phyloP scores from a whole-genome alignment of 53 echinoderm and acorn worm genomes.

The Paracentrotus lividus region DNA sequence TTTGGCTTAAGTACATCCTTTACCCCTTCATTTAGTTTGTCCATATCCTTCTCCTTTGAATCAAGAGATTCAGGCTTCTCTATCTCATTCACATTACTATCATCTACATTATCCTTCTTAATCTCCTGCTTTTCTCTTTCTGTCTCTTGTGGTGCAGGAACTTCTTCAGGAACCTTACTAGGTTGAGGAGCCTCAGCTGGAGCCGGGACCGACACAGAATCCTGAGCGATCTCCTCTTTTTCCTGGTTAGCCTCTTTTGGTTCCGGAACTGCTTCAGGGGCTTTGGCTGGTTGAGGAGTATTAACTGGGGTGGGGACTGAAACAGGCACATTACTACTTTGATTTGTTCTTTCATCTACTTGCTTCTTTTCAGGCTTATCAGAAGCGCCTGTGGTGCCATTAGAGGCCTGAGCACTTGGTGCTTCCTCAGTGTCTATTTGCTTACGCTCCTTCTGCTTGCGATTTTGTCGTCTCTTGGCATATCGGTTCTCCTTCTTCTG shows the following conservation, averaged over 20 bases:
- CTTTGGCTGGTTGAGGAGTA: neutral
- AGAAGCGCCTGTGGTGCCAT: neutral
- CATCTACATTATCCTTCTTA: neutral
- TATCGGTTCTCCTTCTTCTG: constrained; percentile 39
- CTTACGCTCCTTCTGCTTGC: constrained; percentile 53
- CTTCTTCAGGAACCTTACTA: neutral
- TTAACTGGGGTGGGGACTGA: neutral
- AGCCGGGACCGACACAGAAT: too few relatives aligned
- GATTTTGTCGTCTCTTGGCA: constrained; percentile 54
- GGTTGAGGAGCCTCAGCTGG: neutral
- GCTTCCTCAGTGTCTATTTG: neutral
- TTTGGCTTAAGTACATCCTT: constrained; percentile 19
- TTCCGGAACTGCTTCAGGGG: neutral
- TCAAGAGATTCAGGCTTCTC: neutral
- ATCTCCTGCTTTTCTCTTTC: neutral
- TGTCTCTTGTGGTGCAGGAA: neutral
- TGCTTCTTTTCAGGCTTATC: constrained; percentile 45
- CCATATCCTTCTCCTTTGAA: constrained; percentile 3
- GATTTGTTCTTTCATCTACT: constrained; percentile 15
- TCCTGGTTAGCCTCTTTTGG: neutral
- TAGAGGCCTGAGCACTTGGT: neutral
- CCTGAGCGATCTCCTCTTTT: too few relatives aligned
- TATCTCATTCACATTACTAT: neutral
- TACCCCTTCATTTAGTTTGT: neutral
- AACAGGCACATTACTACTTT: constrained; percentile 22